Percentiles rank a stretch among this genome's conserved stretches.
Evolutionary conservation across 2,797 vertebrate species (phyloP).

Genomic region (Cirrhinus molitorella): DNA sequence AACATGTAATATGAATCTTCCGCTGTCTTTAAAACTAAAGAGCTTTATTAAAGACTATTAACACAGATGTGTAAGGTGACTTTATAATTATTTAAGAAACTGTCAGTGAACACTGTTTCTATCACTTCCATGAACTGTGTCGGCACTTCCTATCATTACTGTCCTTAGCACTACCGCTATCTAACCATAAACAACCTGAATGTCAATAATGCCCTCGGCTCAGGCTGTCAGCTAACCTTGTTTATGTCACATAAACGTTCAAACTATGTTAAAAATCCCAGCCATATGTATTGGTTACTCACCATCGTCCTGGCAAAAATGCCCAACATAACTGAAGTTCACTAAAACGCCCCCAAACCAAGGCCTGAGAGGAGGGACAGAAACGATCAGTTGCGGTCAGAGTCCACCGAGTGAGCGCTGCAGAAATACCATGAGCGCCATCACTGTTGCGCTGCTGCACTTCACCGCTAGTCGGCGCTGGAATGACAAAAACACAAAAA

Average conservation of each 20-base stretch:
- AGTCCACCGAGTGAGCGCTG: background rate
- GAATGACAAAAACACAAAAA: background rate
- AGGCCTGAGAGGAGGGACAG: constrained; percentile 29
- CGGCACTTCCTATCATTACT: constrained; percentile 5
- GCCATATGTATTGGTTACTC: constrained; percentile 66
- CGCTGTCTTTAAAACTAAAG: background rate
- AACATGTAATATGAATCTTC: background rate
- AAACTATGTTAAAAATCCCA: background rate
- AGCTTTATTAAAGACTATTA: background rate
- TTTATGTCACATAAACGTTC: background rate
- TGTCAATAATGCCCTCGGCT: background rate
- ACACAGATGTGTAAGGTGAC: background rate
- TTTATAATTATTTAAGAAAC: background rate
- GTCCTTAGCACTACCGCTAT: background rate
- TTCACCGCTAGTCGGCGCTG: background rate
- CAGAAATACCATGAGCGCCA: background rate
- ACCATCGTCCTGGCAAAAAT: constrained; percentile 83
- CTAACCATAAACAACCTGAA: constrained; percentile 1
- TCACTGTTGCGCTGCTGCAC: background rate
- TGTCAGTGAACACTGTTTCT: background rate
- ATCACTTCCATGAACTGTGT: background rate
- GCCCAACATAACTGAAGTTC: constrained; percentile 77
- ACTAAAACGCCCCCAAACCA: constrained; percentile 63
- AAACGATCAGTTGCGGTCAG: background rate
- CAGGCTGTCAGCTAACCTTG: background rate